A percentile compares a stretch with the other conserved stretches of the same genome.
Conservation (phyloP, 2,888 invertebrate genomes). For the Metopia argyrocephala region DNA sequence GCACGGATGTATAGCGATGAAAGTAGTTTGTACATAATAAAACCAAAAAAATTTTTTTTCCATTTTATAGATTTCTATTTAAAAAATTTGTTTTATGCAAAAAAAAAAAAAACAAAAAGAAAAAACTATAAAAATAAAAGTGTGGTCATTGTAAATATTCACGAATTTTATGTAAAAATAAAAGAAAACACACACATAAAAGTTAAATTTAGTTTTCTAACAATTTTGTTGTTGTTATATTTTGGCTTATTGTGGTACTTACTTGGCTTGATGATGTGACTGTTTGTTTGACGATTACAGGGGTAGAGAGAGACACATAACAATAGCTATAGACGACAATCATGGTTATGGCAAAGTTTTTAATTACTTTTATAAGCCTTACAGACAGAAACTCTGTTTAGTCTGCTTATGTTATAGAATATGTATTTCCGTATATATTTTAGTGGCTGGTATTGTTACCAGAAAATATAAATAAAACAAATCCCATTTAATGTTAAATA, state of each 20-base stretch:
- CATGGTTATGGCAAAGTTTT: slow-evolving; percentile 60
- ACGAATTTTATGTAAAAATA: slow-evolving; percentile 28
- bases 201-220: slow-evolving; percentile 49
- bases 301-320: not conserved
- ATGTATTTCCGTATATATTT: not conserved
- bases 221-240: slow-evolving; percentile 38
- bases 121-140: not conserved
- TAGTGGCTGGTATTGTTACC: slow-evolving; percentile 3
- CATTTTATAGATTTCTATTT: slow-evolving; percentile 16
- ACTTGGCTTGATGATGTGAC: not conserved
- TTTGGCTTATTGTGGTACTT: slow-evolving; percentile 45
- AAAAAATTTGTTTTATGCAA: not conserved
- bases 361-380: slow-evolving; percentile 65
- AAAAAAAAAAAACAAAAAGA: not conserved
- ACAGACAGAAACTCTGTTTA: slow-evolving; percentile 32
- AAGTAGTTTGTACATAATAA: slow-evolving; percentile 44
- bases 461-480: slow-evolving; percentile 35
- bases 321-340: not conserved
- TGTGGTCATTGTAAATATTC: slow-evolving; percentile 22
- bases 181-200: slow-evolving; percentile 26
- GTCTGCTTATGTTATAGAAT: not conserved
- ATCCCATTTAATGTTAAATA: slow-evolving; percentile 38
- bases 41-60: slow-evolving; percentile 13
- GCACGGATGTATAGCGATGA: slow-evolving; percentile 21
- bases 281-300: not conserved